A percentile compares a stretch with the other conserved stretches of the same genome.
Conservation (phyloP, 1,140 invertebrate genomes). For the Drosophila burlai region DNA sequence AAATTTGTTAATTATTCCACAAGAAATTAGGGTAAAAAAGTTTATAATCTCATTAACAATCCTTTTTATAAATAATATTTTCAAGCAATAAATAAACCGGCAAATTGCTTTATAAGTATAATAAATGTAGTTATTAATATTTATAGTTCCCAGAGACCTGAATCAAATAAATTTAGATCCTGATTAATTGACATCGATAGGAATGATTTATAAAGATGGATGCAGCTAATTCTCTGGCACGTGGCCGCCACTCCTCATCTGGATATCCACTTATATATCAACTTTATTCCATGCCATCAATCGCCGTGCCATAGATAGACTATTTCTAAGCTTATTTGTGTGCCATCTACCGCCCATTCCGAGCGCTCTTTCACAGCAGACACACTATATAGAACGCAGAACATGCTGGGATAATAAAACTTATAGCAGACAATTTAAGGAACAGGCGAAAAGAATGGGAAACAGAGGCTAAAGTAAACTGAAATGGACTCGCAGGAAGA, state of each 20-base stretch:
- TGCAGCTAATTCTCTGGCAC: constrained; percentile 35
- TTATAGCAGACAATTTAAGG: constrained; percentile 71
- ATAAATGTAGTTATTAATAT: not conserved
- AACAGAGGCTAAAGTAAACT: constrained; percentile 22
- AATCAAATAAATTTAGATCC: not conserved
- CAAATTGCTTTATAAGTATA: not conserved
- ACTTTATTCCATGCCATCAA: constrained; percentile 36
- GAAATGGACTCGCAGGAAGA: constrained; percentile 59
- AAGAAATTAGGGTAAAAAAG: not conserved
- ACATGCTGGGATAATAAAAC: constrained; percentile 56
- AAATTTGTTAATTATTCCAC: not conserved
- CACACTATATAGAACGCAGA: not conserved
- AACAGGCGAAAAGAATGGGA: constrained; percentile 6
- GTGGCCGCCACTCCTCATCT: constrained; percentile 24
- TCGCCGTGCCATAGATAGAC: constrained; percentile 30
- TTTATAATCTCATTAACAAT: too few relatives aligned
- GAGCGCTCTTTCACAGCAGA: not conserved
- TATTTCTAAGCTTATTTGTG: constrained; percentile 47
- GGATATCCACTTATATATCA: constrained; percentile 48
- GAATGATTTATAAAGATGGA: constrained; percentile 43
- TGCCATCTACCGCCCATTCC: constrained; percentile 5
- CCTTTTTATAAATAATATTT: too few relatives aligned
- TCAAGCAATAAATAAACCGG: not conserved
- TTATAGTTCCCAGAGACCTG: not conserved
- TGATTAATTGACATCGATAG: constrained; percentile 41